Conservation (phyloP, 1,140 invertebrate genomes). For the Listronotus bonariensis region DNA sequence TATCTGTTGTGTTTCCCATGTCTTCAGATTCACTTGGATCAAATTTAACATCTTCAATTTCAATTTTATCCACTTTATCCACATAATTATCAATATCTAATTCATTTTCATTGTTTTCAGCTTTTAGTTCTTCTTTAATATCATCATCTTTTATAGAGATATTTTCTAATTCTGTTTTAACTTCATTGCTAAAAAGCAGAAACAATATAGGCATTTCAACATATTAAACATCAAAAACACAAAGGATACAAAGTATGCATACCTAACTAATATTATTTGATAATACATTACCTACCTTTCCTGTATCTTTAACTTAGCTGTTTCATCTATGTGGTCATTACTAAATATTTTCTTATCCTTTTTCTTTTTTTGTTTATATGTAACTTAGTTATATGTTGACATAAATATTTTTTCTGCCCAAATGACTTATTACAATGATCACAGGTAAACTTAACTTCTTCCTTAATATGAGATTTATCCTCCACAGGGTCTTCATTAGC, state of each 20-base stretch:
- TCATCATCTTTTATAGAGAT: not conserved
- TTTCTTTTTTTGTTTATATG: constrained; percentile 15
- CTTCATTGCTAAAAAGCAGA: constrained; percentile 1
- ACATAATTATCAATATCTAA: not conserved
- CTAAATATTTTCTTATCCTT: not conserved
- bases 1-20: constrained; percentile 4
- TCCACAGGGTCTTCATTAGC: not conserved
- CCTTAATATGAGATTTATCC: not conserved
- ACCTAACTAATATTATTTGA: too few relatives aligned
- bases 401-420: constrained; percentile 29
- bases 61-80: not conserved
- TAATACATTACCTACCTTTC: not conserved
- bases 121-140: constrained; percentile 11
- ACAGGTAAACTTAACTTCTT: constrained; percentile 16
- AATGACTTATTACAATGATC: constrained; percentile 28
- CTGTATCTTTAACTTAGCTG: not conserved
- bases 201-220: too few relatives aligned
- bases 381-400: constrained; percentile 27
- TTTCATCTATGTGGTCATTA: not conserved
- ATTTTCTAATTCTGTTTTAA: not conserved
- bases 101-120: constrained; percentile 1
- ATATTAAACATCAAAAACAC: too few relatives aligned
- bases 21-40: constrained; percentile 11
- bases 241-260: too few relatives aligned
- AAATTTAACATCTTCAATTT: constrained; percentile 10